These are phyloP conservation scores for Sitophilus oryzae DNA, from an alignment of 1,140 invertebrate species.

Conservation along the genomic window DNA sequence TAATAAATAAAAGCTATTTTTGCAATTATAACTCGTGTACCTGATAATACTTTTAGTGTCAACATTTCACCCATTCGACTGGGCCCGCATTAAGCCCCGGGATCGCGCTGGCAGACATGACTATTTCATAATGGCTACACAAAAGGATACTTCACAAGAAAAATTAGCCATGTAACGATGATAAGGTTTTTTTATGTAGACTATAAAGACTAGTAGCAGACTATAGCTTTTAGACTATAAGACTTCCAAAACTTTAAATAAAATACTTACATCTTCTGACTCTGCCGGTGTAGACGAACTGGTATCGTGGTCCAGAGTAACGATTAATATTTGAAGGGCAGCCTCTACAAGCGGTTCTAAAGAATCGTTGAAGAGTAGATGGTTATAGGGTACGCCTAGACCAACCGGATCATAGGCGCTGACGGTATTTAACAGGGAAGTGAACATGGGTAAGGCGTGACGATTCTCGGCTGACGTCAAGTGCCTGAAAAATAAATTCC, in stretches of 20 bases:
- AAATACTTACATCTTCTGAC: constrained; percentile 44
- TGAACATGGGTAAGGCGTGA: constrained; percentile 96
- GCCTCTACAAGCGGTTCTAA: constrained; percentile 93
- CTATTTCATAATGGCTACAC: too few relatives aligned
- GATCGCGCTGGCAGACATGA: too few relatives aligned
- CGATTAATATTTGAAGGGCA: constrained; percentile 92
- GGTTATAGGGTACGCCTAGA: constrained; percentile 95
- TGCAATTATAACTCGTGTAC: too few relatives aligned
- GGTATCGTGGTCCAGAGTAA: constrained; percentile 88
- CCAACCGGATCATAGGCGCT: constrained; percentile 97
- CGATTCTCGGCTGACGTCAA: constrained; percentile 61
- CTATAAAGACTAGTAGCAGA: too few relatives aligned
- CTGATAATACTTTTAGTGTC: too few relatives aligned
- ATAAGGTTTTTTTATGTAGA: too few relatives aligned
- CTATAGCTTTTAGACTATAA: too few relatives aligned
- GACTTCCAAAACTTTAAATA: neutral
- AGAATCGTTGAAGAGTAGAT: constrained; percentile 91
- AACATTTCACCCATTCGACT: too few relatives aligned
- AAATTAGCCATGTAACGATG: too few relatives aligned
- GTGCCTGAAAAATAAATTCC: constrained; percentile 43
- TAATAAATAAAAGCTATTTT: too few relatives aligned
- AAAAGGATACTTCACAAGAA: too few relatives aligned
- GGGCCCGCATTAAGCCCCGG: too few relatives aligned
- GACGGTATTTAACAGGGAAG: constrained; percentile 93
- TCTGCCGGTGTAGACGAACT: constrained; percentile 40